A percentile compares a stretch with the other conserved stretches of the same genome.
These are phyloP conservation scores for Hoplodrina ambigua DNA, from an alignment of 2,888 invertebrate genomes.

Conservation along the genomic window DNA sequence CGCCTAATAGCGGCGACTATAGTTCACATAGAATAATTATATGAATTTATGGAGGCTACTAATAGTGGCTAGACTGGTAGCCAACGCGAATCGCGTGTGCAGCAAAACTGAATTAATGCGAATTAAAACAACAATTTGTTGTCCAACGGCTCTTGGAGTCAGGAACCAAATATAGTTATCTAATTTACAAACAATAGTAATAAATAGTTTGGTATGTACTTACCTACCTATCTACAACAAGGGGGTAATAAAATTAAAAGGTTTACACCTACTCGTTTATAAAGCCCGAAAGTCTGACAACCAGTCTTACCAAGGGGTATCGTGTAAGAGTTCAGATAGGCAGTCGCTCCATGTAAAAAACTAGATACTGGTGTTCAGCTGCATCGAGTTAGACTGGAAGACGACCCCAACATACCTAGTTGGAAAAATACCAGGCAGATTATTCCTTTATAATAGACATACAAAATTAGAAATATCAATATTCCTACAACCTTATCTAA, in stretches of 20 bases:
- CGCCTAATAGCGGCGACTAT: neutral
- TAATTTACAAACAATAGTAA: neutral
- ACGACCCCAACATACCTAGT: too few relatives aligned
- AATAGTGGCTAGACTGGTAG: neutral
- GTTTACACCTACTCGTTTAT: too few relatives aligned
- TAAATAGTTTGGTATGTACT: neutral
- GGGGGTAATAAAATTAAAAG: neutral
- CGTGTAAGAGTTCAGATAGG: too few relatives aligned
- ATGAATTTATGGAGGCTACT: neutral
- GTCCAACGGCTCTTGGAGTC: neutral
- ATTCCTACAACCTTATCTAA: too few relatives aligned
- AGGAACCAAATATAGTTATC: neutral
- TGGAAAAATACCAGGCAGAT: too few relatives aligned
- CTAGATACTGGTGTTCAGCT: too few relatives aligned
- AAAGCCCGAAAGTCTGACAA: too few relatives aligned
- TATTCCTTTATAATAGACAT: too few relatives aligned
- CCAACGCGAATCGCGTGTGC: neutral
- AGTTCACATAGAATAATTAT: neutral
- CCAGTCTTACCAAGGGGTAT: too few relatives aligned
- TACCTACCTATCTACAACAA: neutral
- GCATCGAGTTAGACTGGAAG: too few relatives aligned
- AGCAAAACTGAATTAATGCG: constrained; percentile 1
- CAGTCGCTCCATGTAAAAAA: too few relatives aligned
- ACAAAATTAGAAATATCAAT: too few relatives aligned
- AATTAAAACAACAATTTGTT: neutral